Conservation (phyloP, 2,888 invertebrate species). For the Ditula angustiorana region DNA sequence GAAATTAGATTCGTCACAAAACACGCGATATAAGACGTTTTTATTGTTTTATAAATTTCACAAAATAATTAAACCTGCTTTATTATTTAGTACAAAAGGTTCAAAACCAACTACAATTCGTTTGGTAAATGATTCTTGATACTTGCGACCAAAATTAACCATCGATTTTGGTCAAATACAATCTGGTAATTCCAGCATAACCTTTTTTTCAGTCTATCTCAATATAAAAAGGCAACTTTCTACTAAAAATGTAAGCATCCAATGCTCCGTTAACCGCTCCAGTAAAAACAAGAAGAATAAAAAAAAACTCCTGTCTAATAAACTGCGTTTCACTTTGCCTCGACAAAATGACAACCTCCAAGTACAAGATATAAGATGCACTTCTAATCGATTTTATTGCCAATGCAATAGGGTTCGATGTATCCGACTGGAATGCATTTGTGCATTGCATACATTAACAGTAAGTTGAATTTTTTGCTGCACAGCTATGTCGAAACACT, state of each 20-base stretch:
- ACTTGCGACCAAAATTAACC: too few relatives aligned
- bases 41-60: too few relatives aligned
- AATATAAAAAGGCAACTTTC: too few relatives aligned
- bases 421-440: neutral
- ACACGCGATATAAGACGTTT: too few relatives aligned
- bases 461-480: conserved; percentile 3
- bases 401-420: neutral
- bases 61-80: too few relatives aligned
- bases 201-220: too few relatives aligned
- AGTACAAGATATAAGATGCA: neutral
- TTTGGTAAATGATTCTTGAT: too few relatives aligned
- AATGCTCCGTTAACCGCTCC: neutral
- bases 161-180: too few relatives aligned
- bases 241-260: neutral
- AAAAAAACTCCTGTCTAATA: neutral
- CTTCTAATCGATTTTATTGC: neutral
- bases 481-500: conserved; percentile 15
- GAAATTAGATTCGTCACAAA: too few relatives aligned
- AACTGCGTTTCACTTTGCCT: conserved; percentile 4
- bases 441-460: conserved; percentile 9
- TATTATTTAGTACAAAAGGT: too few relatives aligned
- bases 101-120: too few relatives aligned
- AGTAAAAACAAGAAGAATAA: neutral
- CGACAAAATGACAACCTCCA: neutral
- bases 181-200: too few relatives aligned